phyloP scores from a whole-genome alignment of 2,797 vertebrate species.

The Myripristis jacobus region DNA sequence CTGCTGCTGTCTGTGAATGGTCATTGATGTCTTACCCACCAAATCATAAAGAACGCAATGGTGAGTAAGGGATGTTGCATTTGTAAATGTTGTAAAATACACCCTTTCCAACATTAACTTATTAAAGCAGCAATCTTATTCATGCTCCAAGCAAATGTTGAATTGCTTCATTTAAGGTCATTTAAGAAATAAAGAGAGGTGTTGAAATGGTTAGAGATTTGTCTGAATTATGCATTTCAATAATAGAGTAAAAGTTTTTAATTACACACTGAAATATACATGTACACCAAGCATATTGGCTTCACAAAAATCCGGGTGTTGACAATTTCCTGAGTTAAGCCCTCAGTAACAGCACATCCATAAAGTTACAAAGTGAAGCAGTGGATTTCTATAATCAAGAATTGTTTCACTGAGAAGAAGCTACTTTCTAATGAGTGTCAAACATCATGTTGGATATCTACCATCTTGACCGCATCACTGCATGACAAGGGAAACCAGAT shows the following conservation, averaged over 20 bases:
- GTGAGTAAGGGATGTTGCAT: too few species aligned
- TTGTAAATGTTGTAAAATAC: too few species aligned
- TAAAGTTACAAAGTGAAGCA: background rate
- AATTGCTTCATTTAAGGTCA: too few species aligned
- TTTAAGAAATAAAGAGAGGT: background rate
- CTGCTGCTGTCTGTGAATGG: too few species aligned
- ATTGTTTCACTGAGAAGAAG: conserved; percentile 2
- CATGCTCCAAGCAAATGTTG: too few species aligned
- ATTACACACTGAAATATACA: conserved; percentile 43
- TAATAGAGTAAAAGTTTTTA: conserved; percentile 39
- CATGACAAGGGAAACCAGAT: background rate
- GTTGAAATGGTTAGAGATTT: too few species aligned
- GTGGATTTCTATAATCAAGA: background rate
- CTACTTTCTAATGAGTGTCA: background rate
- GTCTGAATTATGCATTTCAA: conserved; percentile 11
- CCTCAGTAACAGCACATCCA: background rate
- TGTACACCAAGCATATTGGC: background rate
- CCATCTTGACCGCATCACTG: conserved; percentile 3
- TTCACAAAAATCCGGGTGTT: background rate
- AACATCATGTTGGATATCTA: background rate
- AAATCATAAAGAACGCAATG: too few species aligned
- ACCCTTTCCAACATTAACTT: too few species aligned
- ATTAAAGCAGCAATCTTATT: too few species aligned
- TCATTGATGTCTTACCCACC: too few species aligned
- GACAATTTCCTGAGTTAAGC: background rate